These are phyloP conservation scores for Platorchestia sp. DNA, from an alignment of 1,140 invertebrate genomes.

Conservation along the genomic window DNA sequence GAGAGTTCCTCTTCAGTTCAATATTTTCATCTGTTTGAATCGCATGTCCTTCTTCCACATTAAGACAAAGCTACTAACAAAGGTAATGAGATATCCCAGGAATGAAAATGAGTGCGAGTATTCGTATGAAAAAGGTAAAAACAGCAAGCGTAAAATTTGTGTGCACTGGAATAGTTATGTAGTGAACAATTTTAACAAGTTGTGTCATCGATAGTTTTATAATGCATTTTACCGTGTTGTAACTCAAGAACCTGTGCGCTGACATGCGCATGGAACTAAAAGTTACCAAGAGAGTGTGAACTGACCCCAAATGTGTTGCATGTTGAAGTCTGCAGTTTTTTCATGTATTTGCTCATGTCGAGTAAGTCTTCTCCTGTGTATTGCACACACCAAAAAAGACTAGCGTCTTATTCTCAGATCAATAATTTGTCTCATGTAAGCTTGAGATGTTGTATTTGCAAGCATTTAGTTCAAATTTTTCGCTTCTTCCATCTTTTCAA, in stretches of 20 bases:
- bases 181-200: background rate
- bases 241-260: background rate
- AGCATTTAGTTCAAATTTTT: background rate
- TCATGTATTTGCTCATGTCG: too few species aligned
- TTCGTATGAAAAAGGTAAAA: background rate
- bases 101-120: background rate
- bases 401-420: background rate
- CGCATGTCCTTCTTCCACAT: background rate
- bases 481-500: background rate
- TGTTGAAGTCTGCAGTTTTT: too few species aligned
- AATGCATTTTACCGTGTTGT: background rate
- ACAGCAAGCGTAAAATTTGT: background rate
- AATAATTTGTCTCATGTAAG: background rate
- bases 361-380: background rate
- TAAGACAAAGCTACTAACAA: too few species aligned
- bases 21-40: background rate
- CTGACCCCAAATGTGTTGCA: too few species aligned
- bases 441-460: background rate
- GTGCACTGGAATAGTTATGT: background rate
- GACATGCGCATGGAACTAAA: background rate
- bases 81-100: too few species aligned
- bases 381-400: background rate
- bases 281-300: background rate
- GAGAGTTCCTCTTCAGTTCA: background rate
- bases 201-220: background rate